A percentile compares a stretch with the other conserved stretches of the same genome.
phyloP scores from a whole-genome alignment of 2,797 vertebrate species.

The Sebastes goodei region DNA sequence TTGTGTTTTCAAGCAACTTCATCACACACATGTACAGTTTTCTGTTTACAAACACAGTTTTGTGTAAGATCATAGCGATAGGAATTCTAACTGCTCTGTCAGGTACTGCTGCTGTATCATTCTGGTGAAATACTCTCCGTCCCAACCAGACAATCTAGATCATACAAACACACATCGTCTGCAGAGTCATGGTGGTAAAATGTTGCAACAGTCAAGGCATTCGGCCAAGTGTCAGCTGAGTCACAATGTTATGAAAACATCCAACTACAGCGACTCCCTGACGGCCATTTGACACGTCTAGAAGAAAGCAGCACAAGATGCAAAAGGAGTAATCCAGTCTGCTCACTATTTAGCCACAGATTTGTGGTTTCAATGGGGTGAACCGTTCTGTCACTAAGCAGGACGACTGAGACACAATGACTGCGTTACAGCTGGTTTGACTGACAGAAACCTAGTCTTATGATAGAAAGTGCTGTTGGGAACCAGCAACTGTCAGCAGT shows the following conservation, averaged over 20 bases:
- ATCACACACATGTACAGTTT: no score
- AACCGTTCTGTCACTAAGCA: not conserved
- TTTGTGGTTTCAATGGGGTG: not conserved
- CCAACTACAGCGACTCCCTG: constrained; percentile 15
- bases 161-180: not conserved
- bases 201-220: constrained; percentile 35
- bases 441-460: not conserved
- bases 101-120: not conserved
- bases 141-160: not conserved
- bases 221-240: constrained; percentile 33
- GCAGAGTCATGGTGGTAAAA: constrained; percentile 26
- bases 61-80: not conserved
- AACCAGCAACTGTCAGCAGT: not conserved
- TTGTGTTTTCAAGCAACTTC: not conserved
- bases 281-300: constrained; percentile 18
- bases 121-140: not conserved
- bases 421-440: not conserved
- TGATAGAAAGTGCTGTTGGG: constrained; percentile 1
- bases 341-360: not conserved
- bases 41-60: not conserved
- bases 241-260: constrained; percentile 43
- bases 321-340: not conserved
- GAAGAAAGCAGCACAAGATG: not conserved
- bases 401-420: not conserved
- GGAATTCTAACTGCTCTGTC: not conserved